These are phyloP conservation scores for Trilocha varians DNA, from an alignment of 2,888 invertebrate genomes.

Conservation along the genomic window DNA sequence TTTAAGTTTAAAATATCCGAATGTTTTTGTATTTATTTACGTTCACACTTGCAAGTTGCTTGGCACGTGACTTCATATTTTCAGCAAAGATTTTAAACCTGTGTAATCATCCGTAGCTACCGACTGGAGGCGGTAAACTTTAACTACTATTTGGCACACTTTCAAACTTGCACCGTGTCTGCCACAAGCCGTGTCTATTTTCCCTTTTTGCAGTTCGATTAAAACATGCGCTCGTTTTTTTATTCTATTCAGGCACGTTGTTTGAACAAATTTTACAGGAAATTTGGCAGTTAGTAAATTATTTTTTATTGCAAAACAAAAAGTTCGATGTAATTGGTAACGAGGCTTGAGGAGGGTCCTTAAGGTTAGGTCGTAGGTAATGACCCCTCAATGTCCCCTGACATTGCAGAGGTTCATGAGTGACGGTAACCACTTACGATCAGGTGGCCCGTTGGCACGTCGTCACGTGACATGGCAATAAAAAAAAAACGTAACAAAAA, in stretches of 20 bases:
- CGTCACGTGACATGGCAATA: too few relatives aligned
- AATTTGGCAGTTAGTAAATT: too few relatives aligned
- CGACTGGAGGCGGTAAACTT: slow-evolving; percentile 31
- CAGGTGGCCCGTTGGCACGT: too few relatives aligned
- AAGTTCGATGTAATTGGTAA: too few relatives aligned
- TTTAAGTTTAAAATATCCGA: too few relatives aligned
- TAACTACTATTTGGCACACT: slow-evolving; percentile 48
- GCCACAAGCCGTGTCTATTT: slow-evolving; percentile 24
- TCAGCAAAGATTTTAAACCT: slow-evolving; percentile 22
- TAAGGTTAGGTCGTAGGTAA: too few relatives aligned
- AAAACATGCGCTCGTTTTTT: slow-evolving; percentile 34
- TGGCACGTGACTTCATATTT: slow-evolving; percentile 17
- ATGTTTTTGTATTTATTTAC: slow-evolving; percentile 3
- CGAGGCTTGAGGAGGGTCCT: too few relatives aligned
- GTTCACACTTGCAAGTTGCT: not conserved
- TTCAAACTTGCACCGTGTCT: slow-evolving; percentile 34
- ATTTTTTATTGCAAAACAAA: slow-evolving; percentile 18
- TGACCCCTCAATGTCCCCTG: too few relatives aligned
- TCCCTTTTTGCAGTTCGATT: slow-evolving; percentile 32
- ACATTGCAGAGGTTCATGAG: too few relatives aligned
- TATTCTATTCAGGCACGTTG: slow-evolving; percentile 26
- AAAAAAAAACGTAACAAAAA: too few relatives aligned
- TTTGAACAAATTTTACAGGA: slow-evolving; percentile 27
- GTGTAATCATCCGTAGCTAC: slow-evolving; percentile 29
- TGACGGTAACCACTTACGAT: too few relatives aligned